A percentile compares a stretch with the other conserved stretches of the same genome.
phyloP scores from a whole-genome alignment of 2,113 vertebrate genomes.

The Macaca nemestrina region DNA sequence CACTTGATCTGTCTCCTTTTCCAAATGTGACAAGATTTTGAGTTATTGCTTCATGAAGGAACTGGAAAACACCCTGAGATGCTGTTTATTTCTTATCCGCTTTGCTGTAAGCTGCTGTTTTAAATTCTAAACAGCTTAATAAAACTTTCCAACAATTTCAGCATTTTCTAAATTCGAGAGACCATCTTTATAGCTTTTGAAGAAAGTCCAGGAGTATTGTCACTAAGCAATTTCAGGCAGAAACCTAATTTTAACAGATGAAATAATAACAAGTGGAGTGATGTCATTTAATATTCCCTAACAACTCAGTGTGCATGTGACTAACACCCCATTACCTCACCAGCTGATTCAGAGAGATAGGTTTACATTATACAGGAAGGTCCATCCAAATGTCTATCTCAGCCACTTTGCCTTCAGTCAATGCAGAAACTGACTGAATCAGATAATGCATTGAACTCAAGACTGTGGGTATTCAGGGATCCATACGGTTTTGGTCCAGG shows the following conservation, averaged over 20 bases:
- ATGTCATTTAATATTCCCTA: constrained; percentile 56
- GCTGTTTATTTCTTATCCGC: constrained; percentile 73
- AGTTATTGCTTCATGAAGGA: constrained; percentile 64
- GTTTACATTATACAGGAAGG: neutral
- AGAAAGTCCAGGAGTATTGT: constrained; percentile 68
- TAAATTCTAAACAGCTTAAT: constrained; percentile 77
- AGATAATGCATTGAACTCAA: neutral
- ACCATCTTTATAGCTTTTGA: constrained; percentile 74
- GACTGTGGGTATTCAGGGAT: neutral
- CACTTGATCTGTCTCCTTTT: constrained; percentile 50
- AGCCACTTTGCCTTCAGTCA: constrained; percentile 40
- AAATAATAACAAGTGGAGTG: constrained; percentile 68
- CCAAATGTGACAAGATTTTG: constrained; percentile 63
- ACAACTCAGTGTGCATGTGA: constrained; percentile 67
- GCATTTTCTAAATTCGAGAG: constrained; percentile 75
- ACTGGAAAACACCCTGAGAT: constrained; percentile 65
- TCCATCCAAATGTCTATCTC: constrained; percentile 24
- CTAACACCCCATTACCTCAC: constrained; percentile 70
- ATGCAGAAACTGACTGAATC: neutral
- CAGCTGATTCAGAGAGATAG: constrained; percentile 59
- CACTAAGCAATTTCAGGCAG: constrained; percentile 58
- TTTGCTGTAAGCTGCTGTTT: constrained; percentile 70
- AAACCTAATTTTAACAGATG: constrained; percentile 70
- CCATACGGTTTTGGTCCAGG: neutral
- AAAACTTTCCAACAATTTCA: constrained; percentile 81